Percentiles rank a stretch among this genome's conserved stretches.
Evolutionary conservation across 1,140 invertebrate genomes (phyloP).

Genomic region (Odontomachus brunneus): DNA sequence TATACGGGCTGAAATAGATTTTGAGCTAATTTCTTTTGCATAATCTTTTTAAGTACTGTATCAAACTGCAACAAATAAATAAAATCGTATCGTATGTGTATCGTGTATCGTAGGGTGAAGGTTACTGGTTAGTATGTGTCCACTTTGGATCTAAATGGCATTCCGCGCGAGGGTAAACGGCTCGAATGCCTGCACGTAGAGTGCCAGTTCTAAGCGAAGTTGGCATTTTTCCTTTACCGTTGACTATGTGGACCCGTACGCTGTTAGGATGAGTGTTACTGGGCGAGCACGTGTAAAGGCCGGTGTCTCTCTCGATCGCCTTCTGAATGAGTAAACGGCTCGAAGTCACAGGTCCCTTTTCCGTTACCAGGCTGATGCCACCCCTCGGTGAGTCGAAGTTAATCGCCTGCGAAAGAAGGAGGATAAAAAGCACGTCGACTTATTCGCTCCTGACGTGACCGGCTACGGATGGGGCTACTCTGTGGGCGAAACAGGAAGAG

Average conservation of each 20-base stretch:
- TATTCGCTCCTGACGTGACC: slow-evolving; percentile 54
- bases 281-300: slow-evolving; percentile 91
- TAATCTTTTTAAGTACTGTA: too few species aligned
- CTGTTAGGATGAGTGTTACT: slow-evolving; percentile 91
- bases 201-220: slow-evolving; percentile 16
- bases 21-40: too few species aligned
- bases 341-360: slow-evolving; percentile 91
- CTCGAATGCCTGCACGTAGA: slow-evolving; percentile 16
- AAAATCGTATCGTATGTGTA: too few species aligned
- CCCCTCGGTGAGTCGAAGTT: slow-evolving; percentile 93
- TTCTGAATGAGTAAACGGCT: slow-evolving; percentile 92
- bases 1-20: too few species aligned
- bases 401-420: slow-evolving; percentile 87
- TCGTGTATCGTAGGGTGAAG: too few species aligned
- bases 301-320: slow-evolving; percentile 90
- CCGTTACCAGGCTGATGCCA: slow-evolving; percentile 92
- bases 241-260: slow-evolving; percentile 92
- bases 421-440: slow-evolving; percentile 46
- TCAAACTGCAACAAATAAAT: too few species aligned
- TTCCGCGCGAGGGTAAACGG: slow-evolving; percentile 9
- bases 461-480: slow-evolving; percentile 55
- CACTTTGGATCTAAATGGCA: not conserved
- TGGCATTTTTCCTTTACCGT: slow-evolving; percentile 88
- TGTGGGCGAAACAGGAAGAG: not conserved
- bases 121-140: too few species aligned